phyloP scores from a whole-genome alignment of 1,140 invertebrate species.

The Papilio polyxenes region DNA sequence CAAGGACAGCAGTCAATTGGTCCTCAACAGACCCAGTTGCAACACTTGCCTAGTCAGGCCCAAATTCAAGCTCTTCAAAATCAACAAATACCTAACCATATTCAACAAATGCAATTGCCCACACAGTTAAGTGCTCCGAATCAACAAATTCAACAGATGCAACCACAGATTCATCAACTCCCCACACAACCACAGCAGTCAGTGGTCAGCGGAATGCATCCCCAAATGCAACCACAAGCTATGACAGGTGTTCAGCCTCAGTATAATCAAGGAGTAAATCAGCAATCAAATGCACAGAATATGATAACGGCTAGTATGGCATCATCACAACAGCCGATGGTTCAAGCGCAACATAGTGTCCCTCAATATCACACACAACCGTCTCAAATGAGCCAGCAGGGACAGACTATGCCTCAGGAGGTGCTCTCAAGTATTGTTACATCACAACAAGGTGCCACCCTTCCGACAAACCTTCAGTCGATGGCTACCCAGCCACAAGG shows the following conservation, averaged over 20 bases:
- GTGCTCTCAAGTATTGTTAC: constrained; percentile 79
- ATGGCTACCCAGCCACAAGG: constrained; percentile 79
- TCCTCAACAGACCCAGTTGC: constrained; percentile 76
- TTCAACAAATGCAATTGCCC: constrained; percentile 79
- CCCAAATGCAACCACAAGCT: constrained; percentile 76
- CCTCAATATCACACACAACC: constrained; percentile 79
- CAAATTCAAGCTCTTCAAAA: constrained; percentile 79
- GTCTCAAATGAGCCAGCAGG: constrained; percentile 76
- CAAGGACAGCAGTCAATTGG: constrained; percentile 71
- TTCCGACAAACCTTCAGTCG: constrained; percentile 76
- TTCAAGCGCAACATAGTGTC: constrained; percentile 74
- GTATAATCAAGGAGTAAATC: constrained; percentile 75
- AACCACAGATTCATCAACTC: constrained; percentile 76
- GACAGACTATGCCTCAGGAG: constrained; percentile 79
- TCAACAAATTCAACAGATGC: constrained; percentile 78
- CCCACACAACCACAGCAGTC: constrained; percentile 74
- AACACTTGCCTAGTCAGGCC: constrained; percentile 77
- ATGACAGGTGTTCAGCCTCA: constrained; percentile 74
- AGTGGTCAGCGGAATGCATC: constrained; percentile 74
- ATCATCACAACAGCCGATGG: constrained; percentile 75
- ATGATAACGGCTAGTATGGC: constrained; percentile 75
- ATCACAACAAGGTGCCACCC: constrained; percentile 78
- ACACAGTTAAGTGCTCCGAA: constrained; percentile 70
- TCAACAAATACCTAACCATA: constrained; percentile 79
- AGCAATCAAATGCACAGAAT: constrained; percentile 72